These are phyloP conservation scores for Apistogramma diplotaenia DNA, from an alignment of 2,113 vertebrate species.

Conservation along the genomic window DNA sequence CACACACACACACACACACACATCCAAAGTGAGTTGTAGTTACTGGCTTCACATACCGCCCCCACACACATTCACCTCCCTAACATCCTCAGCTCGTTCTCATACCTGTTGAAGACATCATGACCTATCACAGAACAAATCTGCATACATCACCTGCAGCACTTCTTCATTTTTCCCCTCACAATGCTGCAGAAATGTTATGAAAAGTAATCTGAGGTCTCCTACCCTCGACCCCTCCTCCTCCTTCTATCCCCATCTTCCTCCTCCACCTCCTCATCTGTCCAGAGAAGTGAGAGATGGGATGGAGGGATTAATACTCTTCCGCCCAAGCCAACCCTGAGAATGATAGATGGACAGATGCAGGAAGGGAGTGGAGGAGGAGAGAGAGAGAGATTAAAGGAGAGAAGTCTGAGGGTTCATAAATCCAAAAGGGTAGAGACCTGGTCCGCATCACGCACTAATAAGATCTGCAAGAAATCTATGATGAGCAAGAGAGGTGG, in stretches of 20 bases:
- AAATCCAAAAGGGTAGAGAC: conserved; percentile 71
- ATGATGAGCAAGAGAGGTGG: conserved; percentile 56
- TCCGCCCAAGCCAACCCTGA: conserved; percentile 73
- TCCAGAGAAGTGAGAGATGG: conserved; percentile 76
- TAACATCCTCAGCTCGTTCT: neutral
- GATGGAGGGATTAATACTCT: conserved; percentile 80
- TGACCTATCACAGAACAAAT: conserved; percentile 21
- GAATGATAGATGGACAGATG: conserved; percentile 81
- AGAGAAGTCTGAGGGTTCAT: conserved; percentile 77
- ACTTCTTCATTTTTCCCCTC: neutral
- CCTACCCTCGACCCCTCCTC: conserved; percentile 33
- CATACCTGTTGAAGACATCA: conserved; percentile 47
- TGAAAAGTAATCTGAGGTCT: conserved; percentile 74
- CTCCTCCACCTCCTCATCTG: conserved; percentile 71
- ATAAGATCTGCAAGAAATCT: conserved; percentile 76
- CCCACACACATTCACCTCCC: neutral
- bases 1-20: neutral
- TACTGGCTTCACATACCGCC: neutral
- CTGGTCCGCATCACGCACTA: conserved; percentile 75
- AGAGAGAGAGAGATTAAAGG: conserved; percentile 74
- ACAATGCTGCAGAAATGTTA: conserved; percentile 68
- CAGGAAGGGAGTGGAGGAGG: conserved; percentile 70
- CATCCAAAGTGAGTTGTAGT: neutral
- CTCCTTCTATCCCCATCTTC: conserved; percentile 23
- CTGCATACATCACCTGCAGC: conserved; percentile 48